These are phyloP conservation scores for Drosophila anomalata DNA, from an alignment of 2,888 invertebrate genomes.

Conservation along the genomic window DNA sequence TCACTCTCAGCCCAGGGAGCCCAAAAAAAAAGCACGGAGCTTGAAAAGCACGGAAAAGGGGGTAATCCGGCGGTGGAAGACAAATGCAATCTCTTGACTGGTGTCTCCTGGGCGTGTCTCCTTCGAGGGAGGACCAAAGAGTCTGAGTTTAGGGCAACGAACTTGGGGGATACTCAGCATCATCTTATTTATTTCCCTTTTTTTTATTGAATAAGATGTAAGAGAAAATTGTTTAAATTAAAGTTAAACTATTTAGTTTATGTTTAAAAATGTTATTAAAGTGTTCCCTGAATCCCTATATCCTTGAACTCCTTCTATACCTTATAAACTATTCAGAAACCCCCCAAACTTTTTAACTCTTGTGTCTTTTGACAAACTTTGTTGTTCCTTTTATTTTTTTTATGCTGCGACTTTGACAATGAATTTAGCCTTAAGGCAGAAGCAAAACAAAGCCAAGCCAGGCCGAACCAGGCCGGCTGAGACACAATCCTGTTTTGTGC, in stretches of 20 bases:
- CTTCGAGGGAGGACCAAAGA: conserved; percentile 19
- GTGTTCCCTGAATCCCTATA: not conserved
- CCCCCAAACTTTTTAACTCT: conserved; percentile 65
- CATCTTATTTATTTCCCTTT: too few relatives aligned
- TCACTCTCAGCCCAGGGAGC: conserved; percentile 43
- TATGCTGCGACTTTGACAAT: conserved; percentile 74
- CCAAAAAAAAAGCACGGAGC: too few relatives aligned
- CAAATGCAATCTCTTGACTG: conserved; percentile 49
- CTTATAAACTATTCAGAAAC: conserved; percentile 24
- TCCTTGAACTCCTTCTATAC: not conserved
- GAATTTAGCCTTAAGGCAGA: conserved; percentile 75
- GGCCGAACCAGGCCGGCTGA: conserved; percentile 6
- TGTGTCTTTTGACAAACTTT: conserved; percentile 78
- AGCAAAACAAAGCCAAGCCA: conserved; percentile 42
- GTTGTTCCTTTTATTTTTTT: conserved; percentile 48
- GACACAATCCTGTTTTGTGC: conserved; percentile 66
- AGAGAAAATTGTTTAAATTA: not conserved
- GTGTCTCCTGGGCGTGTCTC: conserved; percentile 45
- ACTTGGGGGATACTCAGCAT: conserved; percentile 2
- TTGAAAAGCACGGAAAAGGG: not conserved
- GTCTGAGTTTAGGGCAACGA: conserved; percentile 5
- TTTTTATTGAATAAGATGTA: not conserved
- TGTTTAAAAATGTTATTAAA: not conserved
- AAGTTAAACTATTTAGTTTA: not conserved
- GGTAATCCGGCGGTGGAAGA: conserved; percentile 19